Evolutionary conservation across 1,140 invertebrate genomes (phyloP).

Genomic region (Lepidurus packardi): DNA sequence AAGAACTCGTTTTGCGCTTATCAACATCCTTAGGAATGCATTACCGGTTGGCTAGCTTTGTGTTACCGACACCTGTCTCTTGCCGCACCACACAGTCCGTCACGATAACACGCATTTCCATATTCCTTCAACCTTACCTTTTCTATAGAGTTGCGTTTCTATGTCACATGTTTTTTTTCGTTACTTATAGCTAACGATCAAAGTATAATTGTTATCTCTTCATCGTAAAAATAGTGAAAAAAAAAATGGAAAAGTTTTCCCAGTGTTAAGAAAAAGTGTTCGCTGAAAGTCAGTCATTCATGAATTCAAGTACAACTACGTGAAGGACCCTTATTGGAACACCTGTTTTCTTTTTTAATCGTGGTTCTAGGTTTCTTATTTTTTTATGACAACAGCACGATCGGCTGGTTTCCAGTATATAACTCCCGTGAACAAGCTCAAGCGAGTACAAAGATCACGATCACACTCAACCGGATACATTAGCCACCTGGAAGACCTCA

Average conservation of each 20-base stretch:
- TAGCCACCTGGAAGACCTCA: background rate
- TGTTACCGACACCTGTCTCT: slow-evolving; percentile 17
- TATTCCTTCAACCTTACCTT: background rate
- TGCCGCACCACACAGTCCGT: background rate
- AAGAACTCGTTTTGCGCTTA: background rate
- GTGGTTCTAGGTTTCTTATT: background rate
- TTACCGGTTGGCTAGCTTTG: slow-evolving; percentile 12
- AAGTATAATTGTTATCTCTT: background rate
- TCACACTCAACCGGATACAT: slow-evolving; percentile 11
- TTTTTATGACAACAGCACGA: background rate
- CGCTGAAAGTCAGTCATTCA: slow-evolving; percentile 14
- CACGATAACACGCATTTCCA: background rate
- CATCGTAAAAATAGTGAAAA: background rate
- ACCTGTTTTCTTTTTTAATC: slow-evolving; percentile 19
- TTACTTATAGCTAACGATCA: background rate
- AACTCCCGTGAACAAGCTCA: slow-evolving; percentile 1
- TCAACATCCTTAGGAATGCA: background rate
- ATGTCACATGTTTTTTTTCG: background rate
- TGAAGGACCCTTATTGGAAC: background rate
- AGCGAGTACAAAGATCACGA: slow-evolving; percentile 14
- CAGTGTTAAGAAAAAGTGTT: background rate
- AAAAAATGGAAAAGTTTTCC: background rate
- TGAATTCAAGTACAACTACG: slow-evolving; percentile 3
- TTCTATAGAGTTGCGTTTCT: background rate
- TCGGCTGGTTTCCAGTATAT: background rate